These are phyloP conservation scores for Hoplostethus mediterraneus DNA, from an alignment of 2,797 vertebrate species.

Conservation along the genomic window DNA sequence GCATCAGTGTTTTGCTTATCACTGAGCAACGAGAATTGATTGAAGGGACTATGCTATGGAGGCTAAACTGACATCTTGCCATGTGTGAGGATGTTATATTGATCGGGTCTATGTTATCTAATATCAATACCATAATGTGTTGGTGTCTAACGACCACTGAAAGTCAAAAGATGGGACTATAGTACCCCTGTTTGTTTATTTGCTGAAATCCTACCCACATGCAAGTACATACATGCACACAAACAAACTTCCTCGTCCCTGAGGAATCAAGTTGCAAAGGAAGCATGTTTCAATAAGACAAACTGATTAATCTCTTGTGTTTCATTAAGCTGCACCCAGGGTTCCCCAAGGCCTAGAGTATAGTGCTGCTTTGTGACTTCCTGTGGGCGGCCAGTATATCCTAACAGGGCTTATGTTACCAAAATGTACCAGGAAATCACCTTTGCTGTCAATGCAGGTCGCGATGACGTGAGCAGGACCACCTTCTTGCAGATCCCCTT, in stretches of 20 bases:
- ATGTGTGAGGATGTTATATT: too few relatives aligned
- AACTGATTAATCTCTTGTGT: slow-evolving; percentile 81
- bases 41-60: too few relatives aligned
- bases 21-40: too few relatives aligned
- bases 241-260: slow-evolving; percentile 20
- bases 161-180: not conserved
- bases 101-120: not conserved
- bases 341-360: slow-evolving; percentile 46
- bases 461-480: slow-evolving; percentile 20
- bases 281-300: slow-evolving; percentile 66
- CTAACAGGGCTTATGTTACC: not conserved
- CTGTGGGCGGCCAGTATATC: slow-evolving; percentile 12
- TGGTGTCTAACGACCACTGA: not conserved
- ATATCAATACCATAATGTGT: not conserved
- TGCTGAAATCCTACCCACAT: slow-evolving; percentile 6
- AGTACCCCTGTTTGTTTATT: not conserved
- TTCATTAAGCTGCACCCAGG: slow-evolving; percentile 60
- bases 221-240: slow-evolving; percentile 2
- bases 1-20: too few relatives aligned
- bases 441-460: slow-evolving; percentile 2
- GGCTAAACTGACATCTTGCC: too few relatives aligned
- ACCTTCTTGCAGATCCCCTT: not conserved
- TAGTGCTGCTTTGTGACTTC: slow-evolving; percentile 40
- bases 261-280: slow-evolving; percentile 51
- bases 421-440: slow-evolving; percentile 1